Base-by-base conservation (phyloP, 2,113 vertebrate species). In the Anhinga anhinga region DNA sequence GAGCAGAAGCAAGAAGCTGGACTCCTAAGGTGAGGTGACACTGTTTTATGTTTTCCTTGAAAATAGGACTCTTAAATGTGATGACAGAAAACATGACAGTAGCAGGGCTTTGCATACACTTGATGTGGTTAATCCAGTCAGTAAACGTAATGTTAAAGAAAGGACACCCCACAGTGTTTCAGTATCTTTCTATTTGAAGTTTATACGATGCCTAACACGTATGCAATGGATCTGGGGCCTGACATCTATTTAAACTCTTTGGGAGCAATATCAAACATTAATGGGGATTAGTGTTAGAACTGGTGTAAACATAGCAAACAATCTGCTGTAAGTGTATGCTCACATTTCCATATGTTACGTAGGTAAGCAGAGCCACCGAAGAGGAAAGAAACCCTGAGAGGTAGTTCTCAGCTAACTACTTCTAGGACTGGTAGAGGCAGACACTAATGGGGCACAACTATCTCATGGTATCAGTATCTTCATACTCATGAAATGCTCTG, bases 271-370 rank as follows among this genome's bases (percentile, higher is more conserved):
- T 98, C 97, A 98, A 98, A 98, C 97, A 98, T 98, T 98, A 97
- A 98, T 98, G 97, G 98, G 97, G 97, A 97, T 98, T 97, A 97
- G 98, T 98, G 98, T 98, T 98, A 98, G 97, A 98, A 98, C 97
- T 93, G 96, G 97, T 98, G 98, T 98, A 98, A 98, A 98, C 98
- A 98, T 90, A 97, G 96, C 98, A 95, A 97, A 98, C 97, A 97
- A 93, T 88, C 97, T 91, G 94, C 97, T 97, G 74, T 77, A 94
- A 98, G 97, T 25, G 91, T 94, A 85, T 93, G 94, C 98, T 98
- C 97, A 98, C 97, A 95, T 98, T 98, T 98, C 98, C 98, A 97
- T 98, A 98, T 87, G 98, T 96, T 97, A 96, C 92, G 95, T 71
- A 90, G 56, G 98, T 97, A 97, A 98, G 98, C 94, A 96, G 98